phyloP scores from a whole-genome alignment of 2,113 vertebrate species.

The Brachypteracias leptosomus region DNA sequence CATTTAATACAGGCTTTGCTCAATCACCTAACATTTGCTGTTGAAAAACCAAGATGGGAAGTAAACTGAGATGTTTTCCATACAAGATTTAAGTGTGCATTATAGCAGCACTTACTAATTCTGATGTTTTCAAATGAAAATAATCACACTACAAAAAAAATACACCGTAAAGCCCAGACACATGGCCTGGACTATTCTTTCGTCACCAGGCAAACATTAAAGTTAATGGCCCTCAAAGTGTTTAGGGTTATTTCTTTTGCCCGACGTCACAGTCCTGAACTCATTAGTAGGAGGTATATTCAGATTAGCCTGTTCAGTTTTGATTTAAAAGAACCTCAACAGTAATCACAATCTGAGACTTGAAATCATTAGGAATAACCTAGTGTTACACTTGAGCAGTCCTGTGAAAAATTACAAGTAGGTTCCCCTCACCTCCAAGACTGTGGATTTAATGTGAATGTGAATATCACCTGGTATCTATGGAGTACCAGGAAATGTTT shows the following conservation, averaged over 20 bases:
- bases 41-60: background rate
- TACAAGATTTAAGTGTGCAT: background rate
- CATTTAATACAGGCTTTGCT: background rate
- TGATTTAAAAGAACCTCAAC: background rate
- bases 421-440: background rate
- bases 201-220: background rate
- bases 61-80: background rate
- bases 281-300: background rate
- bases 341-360: background rate
- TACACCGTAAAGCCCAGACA: background rate
- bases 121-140: background rate
- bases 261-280: background rate
- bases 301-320: background rate
- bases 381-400: background rate
- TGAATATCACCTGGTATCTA: background rate
- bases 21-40: background rate
- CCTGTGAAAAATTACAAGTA: background rate
- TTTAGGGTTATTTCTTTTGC: slow-evolving; percentile 37
- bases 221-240: slow-evolving; percentile 15
- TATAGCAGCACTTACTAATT: background rate
- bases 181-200: background rate
- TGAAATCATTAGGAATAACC: background rate
- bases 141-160: background rate
- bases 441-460: background rate
- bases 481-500: background rate